Evolutionary conservation across 2,797 vertebrate species (phyloP), one percentile per base, ranked within the genome.

Genomic region (Gymnothorax reevesii): DNA sequence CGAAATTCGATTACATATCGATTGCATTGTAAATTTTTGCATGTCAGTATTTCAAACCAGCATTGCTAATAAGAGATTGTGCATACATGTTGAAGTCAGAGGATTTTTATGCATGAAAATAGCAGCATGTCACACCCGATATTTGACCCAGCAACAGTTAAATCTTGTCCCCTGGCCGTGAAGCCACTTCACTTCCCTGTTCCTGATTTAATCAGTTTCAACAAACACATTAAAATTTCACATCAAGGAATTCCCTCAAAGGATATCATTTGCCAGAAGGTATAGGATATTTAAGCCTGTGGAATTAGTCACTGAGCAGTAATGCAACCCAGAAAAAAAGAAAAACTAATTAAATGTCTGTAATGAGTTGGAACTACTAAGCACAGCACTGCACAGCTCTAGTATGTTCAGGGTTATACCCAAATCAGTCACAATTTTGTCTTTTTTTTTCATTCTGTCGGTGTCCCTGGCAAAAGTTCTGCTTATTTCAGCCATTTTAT

Each of bases 211-310:
- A 79, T 80, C 8, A 80, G 55, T 49, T 80, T 77, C 54, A 82
- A 57, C 79, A 82, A 54, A 82, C 79, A 82, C 79, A 82, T 55
- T 55, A 55, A 55, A 12, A 57, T 57, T 57, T 17, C 80, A 83
- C 80, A 83, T 83, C 52, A 59, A 83, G 80, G 55, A 57, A 59
- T 57, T 57, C 49, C 57, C 80, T 83, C 54, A 57, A 55, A 79
- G 75, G 75, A 83, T 15, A 59, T 59, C 1, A 59, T 83, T 83
- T 83, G 52, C n/a, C 55, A 57, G 22, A 54, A 79, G 49, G 49
- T 79, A 54, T 52, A 79, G 7, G 49, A 79, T 55, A 79, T 83
- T 83, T 83, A 83, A 83, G n/a, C 80, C 57, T 25, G n/a, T 83
- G 80, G 54, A 57, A 59, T 57, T 25, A 13, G 55, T 83, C 57